Percentiles rank a stretch among this genome's conserved stretches.
Evolutionary conservation across 2,888 invertebrate genomes (phyloP).

Genomic region (Tetranychus truncatus): DNA sequence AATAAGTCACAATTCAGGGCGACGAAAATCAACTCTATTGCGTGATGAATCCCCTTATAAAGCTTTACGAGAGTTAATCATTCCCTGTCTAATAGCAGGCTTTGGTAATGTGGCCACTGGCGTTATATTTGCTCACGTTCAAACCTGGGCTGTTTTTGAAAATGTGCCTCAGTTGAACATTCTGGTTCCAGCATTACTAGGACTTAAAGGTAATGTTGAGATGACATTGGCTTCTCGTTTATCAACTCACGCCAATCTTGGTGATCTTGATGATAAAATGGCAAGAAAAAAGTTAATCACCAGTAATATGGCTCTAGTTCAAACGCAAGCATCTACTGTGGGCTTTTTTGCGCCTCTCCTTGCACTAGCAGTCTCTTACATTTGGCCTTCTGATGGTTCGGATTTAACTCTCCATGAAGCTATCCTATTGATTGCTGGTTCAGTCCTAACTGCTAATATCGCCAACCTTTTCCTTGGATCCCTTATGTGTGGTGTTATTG

Average conservation of each 20-base stretch:
- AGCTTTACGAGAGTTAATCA: constrained; percentile 9
- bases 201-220: constrained; percentile 40
- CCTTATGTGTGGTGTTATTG: constrained; percentile 11
- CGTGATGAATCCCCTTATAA: constrained; percentile 9
- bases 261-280: constrained; percentile 9
- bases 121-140: constrained; percentile 2
- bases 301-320: constrained; percentile 38
- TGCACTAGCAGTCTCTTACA: constrained; percentile 7
- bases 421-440: constrained; percentile 8
- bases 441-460: constrained; percentile 42
- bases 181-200: constrained; percentile 39
- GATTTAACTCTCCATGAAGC: constrained; percentile 32
- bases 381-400: background rate
- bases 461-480: constrained; percentile 49
- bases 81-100: constrained; percentile 14
- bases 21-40: background rate
- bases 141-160: constrained; percentile 9
- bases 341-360: constrained; percentile 35
- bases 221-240: constrained; percentile 40
- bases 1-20: background rate
- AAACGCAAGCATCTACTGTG: constrained; percentile 35
- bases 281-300: constrained; percentile 30
- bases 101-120: constrained; percentile 16
- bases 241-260: constrained; percentile 30
- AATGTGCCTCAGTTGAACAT: constrained; percentile 30